phyloP scores from a whole-genome alignment of 2,797 vertebrate genomes.

The Acridotheres tristis region DNA sequence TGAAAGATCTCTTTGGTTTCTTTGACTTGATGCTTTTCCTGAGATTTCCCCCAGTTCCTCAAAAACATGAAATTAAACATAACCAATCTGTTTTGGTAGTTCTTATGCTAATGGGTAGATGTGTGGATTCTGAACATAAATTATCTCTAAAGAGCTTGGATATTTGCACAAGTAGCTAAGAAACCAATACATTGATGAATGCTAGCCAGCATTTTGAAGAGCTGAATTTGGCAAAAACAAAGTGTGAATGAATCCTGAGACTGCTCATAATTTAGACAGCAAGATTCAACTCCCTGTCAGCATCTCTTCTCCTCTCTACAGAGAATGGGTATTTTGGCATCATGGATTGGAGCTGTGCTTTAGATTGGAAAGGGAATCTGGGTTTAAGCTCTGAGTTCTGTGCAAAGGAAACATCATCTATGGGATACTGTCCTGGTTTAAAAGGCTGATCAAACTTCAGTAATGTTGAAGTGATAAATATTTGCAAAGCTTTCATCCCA shows the following conservation, averaged over 20 bases:
- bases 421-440: neutral
- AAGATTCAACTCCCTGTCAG: slow-evolving; percentile 27
- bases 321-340: neutral
- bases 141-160: slow-evolving; percentile 21
- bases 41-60: neutral
- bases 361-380: neutral
- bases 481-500: neutral
- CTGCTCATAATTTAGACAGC: slow-evolving; percentile 21
- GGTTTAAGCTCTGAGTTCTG: neutral
- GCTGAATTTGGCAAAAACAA: slow-evolving; percentile 12
- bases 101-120: slow-evolving; percentile 17
- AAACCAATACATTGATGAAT: slow-evolving; percentile 26
- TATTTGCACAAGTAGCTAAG: slow-evolving; percentile 42
- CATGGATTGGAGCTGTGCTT: neutral
- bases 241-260: slow-evolving; percentile 18
- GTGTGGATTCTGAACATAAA: slow-evolving; percentile 44
- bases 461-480: neutral
- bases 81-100: slow-evolving; percentile 45
- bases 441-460: neutral
- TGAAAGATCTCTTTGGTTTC: neutral
- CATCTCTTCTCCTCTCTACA: neutral
- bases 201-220: slow-evolving; percentile 42
- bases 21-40: neutral
- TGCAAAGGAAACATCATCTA: neutral
- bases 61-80: slow-evolving; percentile 23